Percentiles rank a stretch among this genome's conserved stretches.
Evolutionary conservation across 2,888 invertebrate genomes (phyloP).

Genomic region (Sinotaia quadrata): DNA sequence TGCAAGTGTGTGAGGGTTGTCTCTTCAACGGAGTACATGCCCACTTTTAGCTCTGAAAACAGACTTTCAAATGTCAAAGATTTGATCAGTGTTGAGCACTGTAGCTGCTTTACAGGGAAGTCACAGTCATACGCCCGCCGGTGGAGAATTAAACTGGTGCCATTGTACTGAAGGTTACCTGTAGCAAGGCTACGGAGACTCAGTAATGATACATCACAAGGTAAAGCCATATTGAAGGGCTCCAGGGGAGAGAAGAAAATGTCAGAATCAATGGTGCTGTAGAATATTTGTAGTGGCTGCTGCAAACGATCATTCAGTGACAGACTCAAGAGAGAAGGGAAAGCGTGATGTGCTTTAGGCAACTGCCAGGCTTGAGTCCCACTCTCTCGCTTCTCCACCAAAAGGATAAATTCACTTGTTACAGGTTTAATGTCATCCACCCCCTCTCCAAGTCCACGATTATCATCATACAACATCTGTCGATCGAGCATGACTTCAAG

Average conservation of each 20-base stretch:
- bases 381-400: slow-evolving; percentile 55
- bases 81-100: slow-evolving; percentile 42
- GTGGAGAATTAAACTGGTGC: slow-evolving; percentile 61
- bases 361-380: neutral
- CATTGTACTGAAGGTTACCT: slow-evolving; percentile 53
- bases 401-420: slow-evolving; percentile 55
- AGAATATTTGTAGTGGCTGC: slow-evolving; percentile 51
- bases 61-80: slow-evolving; percentile 39
- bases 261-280: slow-evolving; percentile 48
- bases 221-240: slow-evolving; percentile 46
- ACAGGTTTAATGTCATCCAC: slow-evolving; percentile 64
- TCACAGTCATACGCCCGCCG: slow-evolving; percentile 58
- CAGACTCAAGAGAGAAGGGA: slow-evolving; percentile 52
- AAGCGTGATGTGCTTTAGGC: slow-evolving; percentile 33
- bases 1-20: slow-evolving; percentile 57
- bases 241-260: slow-evolving; percentile 43
- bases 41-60: slow-evolving; percentile 44
- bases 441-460: slow-evolving; percentile 66
- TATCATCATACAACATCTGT: slow-evolving; percentile 65
- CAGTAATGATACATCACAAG: slow-evolving; percentile 60
- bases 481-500: slow-evolving; percentile 70
- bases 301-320: slow-evolving; percentile 51
- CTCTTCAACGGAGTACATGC: slow-evolving; percentile 41
- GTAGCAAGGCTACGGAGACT: slow-evolving; percentile 55
- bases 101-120: slow-evolving; percentile 42